Conservation (phyloP, 2,113 vertebrate genomes). For the Archocentrus centrarchus region DNA sequence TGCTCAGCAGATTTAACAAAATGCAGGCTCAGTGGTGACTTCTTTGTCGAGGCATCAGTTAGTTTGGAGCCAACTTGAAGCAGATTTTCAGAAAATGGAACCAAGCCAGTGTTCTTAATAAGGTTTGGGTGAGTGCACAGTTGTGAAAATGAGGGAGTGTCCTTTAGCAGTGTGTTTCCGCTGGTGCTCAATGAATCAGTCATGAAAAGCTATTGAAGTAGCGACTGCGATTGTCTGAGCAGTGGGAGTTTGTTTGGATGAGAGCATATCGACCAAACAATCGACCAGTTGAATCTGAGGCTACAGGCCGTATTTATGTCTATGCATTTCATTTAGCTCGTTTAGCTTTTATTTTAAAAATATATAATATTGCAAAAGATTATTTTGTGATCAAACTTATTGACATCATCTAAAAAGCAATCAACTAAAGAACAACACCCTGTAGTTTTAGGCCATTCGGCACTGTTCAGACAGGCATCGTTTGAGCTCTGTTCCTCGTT, state of each 20-base stretch:
- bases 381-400: background rate
- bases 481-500: constrained; percentile 41
- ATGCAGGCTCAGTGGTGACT: background rate
- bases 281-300: background rate
- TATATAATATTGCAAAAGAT: background rate
- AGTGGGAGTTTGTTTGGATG: background rate
- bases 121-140: background rate
- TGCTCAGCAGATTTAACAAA: background rate
- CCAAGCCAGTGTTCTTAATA: background rate
- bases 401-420: background rate
- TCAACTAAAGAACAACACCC: background rate
- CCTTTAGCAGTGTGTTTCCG: background rate
- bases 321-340: background rate
- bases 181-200: background rate
- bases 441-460: background rate
- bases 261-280: background rate
- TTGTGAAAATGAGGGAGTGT: background rate
- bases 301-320: background rate
- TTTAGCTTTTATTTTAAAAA: background rate
- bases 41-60: background rate
- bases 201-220: background rate
- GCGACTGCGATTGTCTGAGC: background rate
- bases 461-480: background rate
- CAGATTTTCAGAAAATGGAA: background rate
- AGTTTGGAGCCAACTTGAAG: background rate